Percentiles rank a stretch among this genome's conserved stretches.
These are phyloP conservation scores for Antigone vipio DNA, from an alignment of 2,113 vertebrate genomes.

Conservation along the genomic window DNA sequence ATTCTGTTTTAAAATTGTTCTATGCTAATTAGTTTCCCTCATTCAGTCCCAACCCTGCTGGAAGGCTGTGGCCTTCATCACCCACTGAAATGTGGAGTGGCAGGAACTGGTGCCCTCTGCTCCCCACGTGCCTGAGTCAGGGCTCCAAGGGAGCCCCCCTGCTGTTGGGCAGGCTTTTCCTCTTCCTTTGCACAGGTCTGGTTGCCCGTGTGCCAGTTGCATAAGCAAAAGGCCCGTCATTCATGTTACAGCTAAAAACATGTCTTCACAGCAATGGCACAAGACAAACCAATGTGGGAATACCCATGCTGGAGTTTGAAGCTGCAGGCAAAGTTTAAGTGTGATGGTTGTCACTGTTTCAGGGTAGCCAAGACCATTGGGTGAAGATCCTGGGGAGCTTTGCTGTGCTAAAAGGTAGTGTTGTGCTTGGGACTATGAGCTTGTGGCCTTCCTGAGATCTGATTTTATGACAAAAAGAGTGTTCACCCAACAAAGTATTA, in stretches of 20 bases:
- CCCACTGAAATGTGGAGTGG: rapidly evolving
- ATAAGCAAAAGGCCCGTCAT: rapidly evolving
- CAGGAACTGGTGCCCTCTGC: no score
- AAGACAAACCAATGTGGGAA: rapidly evolving
- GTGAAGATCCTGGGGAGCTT: rapidly evolving
- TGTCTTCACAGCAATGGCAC: background rate
- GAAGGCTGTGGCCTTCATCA: rapidly evolving
- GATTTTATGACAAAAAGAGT: background rate
- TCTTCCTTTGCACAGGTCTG: rapidly evolving
- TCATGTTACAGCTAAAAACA: background rate
- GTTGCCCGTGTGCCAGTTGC: rapidly evolving
- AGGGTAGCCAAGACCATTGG: rapidly evolving
- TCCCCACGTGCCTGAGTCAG: rapidly evolving
- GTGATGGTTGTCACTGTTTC: background rate
- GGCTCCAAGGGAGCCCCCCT: no score
- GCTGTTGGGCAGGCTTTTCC: rapidly evolving
- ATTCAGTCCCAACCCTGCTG: no score
- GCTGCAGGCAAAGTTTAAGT: background rate
- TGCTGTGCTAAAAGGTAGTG: rapidly evolving
- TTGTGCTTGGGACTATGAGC: background rate
- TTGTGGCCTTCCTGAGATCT: background rate
- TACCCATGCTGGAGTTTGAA: background rate
- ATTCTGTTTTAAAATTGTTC: no score
- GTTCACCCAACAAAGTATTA: background rate
- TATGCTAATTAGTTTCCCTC: no score